phyloP scores from a whole-genome alignment of 1,140 invertebrate genomes.

The Plectus sambesii region DNA sequence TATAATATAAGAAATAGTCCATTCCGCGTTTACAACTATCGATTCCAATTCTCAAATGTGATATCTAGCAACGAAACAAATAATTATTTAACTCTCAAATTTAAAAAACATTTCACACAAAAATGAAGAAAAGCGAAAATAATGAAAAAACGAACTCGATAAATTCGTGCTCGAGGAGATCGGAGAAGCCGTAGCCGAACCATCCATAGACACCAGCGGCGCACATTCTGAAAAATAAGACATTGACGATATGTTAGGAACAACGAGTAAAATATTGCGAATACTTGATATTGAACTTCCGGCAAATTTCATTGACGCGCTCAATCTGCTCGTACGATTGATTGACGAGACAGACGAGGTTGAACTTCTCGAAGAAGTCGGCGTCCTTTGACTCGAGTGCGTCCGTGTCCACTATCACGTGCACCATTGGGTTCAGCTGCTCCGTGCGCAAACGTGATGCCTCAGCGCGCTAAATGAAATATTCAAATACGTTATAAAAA shows the following conservation, averaged over 20 bases:
- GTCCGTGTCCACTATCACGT: slow-evolving; percentile 60
- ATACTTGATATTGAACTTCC: slow-evolving; percentile 66
- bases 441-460: slow-evolving; percentile 63
- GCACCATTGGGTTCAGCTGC: slow-evolving; percentile 81
- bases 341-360: slow-evolving; percentile 70
- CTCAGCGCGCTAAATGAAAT: slow-evolving; percentile 62
- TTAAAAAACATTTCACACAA: no score
- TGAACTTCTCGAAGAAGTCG: slow-evolving; percentile 65
- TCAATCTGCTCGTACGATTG: slow-evolving; percentile 60
- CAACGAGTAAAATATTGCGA: slow-evolving; percentile 48
- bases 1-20: no score
- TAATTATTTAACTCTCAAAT: no score
- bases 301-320: slow-evolving; percentile 66
- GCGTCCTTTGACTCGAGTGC: slow-evolving; percentile 54
- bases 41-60: no score
- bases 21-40: no score
- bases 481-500: slow-evolving; percentile 2
- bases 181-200: slow-evolving; percentile 79
- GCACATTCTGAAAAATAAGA: slow-evolving; percentile 32
- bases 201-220: slow-evolving; percentile 82
- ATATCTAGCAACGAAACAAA: no score
- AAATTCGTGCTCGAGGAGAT: slow-evolving; percentile 73
- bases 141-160: slow-evolving; percentile 59
- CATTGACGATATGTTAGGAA: slow-evolving; percentile 13
- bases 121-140: no score